These are phyloP conservation scores for Chaetops frenatus DNA, from an alignment of 2,113 vertebrate genomes.

Conservation along the genomic window DNA sequence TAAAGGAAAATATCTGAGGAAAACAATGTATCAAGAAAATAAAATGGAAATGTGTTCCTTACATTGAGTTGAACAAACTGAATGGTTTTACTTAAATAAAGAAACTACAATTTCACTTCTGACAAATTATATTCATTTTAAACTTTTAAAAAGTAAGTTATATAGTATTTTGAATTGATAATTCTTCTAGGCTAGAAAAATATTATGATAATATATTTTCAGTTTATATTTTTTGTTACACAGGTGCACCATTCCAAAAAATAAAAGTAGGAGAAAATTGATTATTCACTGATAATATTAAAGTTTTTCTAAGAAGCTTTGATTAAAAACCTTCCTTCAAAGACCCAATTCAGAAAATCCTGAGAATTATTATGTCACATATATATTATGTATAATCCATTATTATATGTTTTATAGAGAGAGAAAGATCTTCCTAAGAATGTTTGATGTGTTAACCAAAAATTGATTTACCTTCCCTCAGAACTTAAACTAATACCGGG, in stretches of 20 bases:
- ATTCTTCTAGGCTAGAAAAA: background rate
- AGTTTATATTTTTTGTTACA: background rate
- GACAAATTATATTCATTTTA: background rate
- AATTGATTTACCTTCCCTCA: background rate
- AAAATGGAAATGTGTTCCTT: background rate
- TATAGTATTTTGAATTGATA: background rate
- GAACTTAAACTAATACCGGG: background rate
- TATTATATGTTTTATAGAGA: background rate
- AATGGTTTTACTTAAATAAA: background rate
- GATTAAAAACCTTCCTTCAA: background rate
- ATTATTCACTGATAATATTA: background rate
- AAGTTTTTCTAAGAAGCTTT: background rate
- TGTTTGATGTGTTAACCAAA: background rate
- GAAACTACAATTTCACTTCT: background rate
- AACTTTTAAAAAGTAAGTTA: background rate
- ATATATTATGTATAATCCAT: background rate
- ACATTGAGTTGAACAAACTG: accelerated
- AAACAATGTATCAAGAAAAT: background rate
- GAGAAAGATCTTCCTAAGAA: background rate
- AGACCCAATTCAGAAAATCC: background rate
- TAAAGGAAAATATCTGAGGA: background rate
- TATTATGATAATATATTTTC: background rate
- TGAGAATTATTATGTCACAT: background rate
- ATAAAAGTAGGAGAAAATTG: background rate
- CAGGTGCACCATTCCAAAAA: background rate